Conservation (phyloP, 2,113 vertebrate genomes). For the Chauna torquata region DNA sequence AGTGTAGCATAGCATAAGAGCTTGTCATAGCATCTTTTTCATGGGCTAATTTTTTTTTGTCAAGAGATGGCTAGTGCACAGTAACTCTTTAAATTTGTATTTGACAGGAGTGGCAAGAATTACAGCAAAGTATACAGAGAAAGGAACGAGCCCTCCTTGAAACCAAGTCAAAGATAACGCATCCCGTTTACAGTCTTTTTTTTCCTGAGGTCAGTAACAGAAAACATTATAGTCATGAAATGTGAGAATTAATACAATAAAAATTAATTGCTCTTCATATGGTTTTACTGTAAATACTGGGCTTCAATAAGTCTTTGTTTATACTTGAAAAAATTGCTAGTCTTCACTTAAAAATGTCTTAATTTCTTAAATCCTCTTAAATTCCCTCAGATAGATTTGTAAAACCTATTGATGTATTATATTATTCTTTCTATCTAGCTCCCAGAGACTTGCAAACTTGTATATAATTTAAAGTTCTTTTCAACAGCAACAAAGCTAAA, state of each 20-base stretch:
- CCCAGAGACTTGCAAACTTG: neutral
- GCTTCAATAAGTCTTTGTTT: neutral
- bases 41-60: neutral
- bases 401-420: neutral
- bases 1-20: neutral
- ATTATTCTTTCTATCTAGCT: neutral
- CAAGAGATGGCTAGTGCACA: neutral
- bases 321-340: neutral
- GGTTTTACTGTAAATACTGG: neutral
- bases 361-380: neutral
- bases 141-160: conserved; percentile 94
- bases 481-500: neutral
- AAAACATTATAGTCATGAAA: neutral
- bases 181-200: conserved; percentile 94
- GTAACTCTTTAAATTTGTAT: conserved; percentile 31
- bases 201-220: conserved; percentile 88
- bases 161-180: conserved; percentile 98
- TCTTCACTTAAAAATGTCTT: neutral
- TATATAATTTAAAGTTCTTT: neutral
- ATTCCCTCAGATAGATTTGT: neutral
- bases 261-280: neutral
- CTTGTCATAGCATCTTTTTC: neutral
- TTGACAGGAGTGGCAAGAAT: conserved; percentile 94
- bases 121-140: conserved; percentile 97
- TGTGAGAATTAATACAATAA: neutral